Conservation (phyloP, 1,140 invertebrate genomes). For the Drosophila bocki region DNA sequence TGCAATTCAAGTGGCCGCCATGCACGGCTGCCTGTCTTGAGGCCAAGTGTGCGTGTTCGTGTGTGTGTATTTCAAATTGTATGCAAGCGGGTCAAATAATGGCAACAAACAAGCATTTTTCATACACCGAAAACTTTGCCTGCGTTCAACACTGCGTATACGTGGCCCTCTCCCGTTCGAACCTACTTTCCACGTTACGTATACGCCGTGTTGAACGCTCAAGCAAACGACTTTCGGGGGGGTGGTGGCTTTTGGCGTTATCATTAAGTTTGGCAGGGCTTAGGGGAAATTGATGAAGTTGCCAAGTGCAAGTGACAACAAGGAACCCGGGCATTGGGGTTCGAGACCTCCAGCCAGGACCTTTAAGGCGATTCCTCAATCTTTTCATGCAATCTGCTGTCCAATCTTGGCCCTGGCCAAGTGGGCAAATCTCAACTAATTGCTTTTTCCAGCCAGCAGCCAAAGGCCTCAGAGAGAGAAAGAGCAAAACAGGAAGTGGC, state of each 20-base stretch:
- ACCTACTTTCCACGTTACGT: constrained; percentile 26
- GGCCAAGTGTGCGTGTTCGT: constrained; percentile 46
- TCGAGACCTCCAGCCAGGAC: not conserved
- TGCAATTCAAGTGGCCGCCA: constrained; percentile 80
- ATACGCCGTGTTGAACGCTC: constrained; percentile 47
- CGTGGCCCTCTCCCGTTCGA: not conserved
- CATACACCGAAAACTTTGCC: constrained; percentile 72
- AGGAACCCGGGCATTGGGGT: constrained; percentile 3
- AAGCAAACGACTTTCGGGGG: constrained; percentile 20
- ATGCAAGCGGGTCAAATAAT: constrained; percentile 83
- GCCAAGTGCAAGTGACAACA: constrained; percentile 77
- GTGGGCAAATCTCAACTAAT: constrained; percentile 70
- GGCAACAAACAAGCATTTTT: constrained; percentile 65
- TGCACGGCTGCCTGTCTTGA: constrained; percentile 79
- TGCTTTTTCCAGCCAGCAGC: constrained; percentile 64
- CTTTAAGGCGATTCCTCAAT: constrained; percentile 51
- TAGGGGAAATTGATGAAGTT: constrained; percentile 79
- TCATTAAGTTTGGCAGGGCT: constrained; percentile 54
- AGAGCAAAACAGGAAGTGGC: constrained; percentile 38
- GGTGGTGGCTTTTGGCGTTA: constrained; percentile 34
- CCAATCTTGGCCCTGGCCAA: constrained; percentile 13
- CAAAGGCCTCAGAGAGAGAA: constrained; percentile 3
- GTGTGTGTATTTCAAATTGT: constrained; percentile 58
- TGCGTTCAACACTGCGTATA: constrained; percentile 6
- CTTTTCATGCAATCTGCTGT: constrained; percentile 42